phyloP scores from a whole-genome alignment of 2,113 vertebrate species.

The Plestiodon gilberti region DNA sequence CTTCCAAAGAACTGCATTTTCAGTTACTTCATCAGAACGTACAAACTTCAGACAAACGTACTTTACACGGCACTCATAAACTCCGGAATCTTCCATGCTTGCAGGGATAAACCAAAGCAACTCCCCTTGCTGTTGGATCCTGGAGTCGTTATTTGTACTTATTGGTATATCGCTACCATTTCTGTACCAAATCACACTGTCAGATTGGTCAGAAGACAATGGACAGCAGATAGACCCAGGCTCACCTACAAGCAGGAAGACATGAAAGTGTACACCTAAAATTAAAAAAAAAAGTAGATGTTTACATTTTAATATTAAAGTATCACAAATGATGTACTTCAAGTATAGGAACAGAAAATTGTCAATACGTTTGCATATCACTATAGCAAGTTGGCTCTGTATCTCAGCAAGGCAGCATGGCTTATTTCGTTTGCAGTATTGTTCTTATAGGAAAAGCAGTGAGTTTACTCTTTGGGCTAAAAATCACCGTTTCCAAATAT shows the following conservation, averaged over 20 bases:
- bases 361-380: not conserved
- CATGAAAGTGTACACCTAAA: slow-evolving; percentile 38
- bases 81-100: slow-evolving; percentile 74
- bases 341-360: not conserved
- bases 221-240: slow-evolving; percentile 61
- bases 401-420: not conserved
- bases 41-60: slow-evolving; percentile 57
- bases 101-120: slow-evolving; percentile 85
- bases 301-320: not conserved
- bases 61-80: slow-evolving; percentile 82
- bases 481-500: not conserved
- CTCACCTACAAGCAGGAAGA: slow-evolving; percentile 62
- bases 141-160: slow-evolving; percentile 49
- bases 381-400: not conserved
- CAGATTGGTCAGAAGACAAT: not conserved
- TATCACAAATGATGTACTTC: not conserved
- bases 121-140: slow-evolving; percentile 70
- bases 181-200: slow-evolving; percentile 83
- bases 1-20: not conserved
- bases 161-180: slow-evolving; percentile 61
- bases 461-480: not conserved
- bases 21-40: not conserved
- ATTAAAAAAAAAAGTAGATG: not conserved
- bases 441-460: not conserved
- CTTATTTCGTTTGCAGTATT: not conserved